Base-by-base conservation (phyloP, 2,888 invertebrate genomes). In the Drosophila leonis region DNA sequence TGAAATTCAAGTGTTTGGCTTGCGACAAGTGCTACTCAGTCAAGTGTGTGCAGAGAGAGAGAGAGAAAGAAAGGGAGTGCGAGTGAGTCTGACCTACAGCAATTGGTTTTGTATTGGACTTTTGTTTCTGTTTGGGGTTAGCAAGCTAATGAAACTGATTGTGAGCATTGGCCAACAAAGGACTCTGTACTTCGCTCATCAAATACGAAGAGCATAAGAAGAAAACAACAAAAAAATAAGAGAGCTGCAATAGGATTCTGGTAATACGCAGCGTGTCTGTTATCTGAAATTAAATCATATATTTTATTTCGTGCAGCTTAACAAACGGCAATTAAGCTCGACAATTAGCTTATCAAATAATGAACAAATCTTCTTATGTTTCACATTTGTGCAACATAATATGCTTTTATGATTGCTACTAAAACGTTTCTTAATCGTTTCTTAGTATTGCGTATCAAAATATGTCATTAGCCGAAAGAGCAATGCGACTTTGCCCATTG, bases 1-100 rank as follows among this genome's bases (percentile, higher is more conserved):
- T 77, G 70, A 59, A 64, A 65, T 67, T 80, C 61, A 63, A 78
- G 77, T 78, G 75, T 71, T 78, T 78, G 71, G 71, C 44, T 55
- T 78, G 65, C 60, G 60, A 41, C 77, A 66, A 78, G 74, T 69
- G 76, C 65, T 49, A 61, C 57, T 62, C 62, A 33, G 35, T 20
- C 73, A 49, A 44, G 49, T 29, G 60, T 65, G 63, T 49, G 60
- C 41, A 24, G 10, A 33, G 35, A 12, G 8, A 15, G n/a, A 12
- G 29, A 24, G 20, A 18, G 8, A 13, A 4, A 31, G 18, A 18
- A 2, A 27, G 27, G 8, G 31, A 2, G 18, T 13, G n/a, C 20
- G n/a, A 33, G 1, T 6, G 29, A 20, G 9, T 31, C 48, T 27
- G 44, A 35, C 27, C 29, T 15, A 35, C 15, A n/a, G 44, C 31